Conservation (phyloP, 1,140 invertebrate species). For the Onthophagus taurus region DNA sequence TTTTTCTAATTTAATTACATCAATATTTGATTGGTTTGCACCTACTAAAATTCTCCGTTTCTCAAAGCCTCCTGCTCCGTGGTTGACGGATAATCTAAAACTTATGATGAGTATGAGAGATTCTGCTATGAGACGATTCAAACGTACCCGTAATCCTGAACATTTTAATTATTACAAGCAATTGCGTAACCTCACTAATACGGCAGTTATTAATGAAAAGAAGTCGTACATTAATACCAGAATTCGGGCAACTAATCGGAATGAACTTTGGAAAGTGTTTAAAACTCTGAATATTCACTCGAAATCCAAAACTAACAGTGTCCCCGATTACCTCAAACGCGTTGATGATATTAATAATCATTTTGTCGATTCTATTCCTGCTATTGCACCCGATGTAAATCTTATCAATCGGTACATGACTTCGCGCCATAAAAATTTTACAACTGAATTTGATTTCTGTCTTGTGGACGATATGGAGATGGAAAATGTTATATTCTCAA, state of each 20-base stretch:
- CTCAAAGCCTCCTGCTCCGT: not conserved
- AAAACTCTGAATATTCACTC: conserved; percentile 1
- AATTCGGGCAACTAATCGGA: not conserved
- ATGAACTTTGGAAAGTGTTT: not conserved
- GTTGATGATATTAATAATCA: too few species aligned
- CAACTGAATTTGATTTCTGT: too few species aligned
- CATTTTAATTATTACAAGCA: conserved; percentile 8
- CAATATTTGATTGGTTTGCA: conserved; percentile 5
- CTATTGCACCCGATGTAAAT: too few species aligned
- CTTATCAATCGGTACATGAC: too few species aligned
- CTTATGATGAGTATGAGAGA: conserved; percentile 1
- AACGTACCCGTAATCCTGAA: not conserved
- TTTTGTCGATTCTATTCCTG: too few species aligned
- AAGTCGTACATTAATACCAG: not conserved
- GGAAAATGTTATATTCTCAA: too few species aligned
- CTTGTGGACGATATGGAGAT: too few species aligned
- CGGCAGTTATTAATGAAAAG: conserved; percentile 1
- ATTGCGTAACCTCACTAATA: conserved; percentile 1
- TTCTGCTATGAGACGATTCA: not conserved
- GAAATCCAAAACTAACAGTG: too few species aligned
- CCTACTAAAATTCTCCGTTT: not conserved
- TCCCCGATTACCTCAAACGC: too few species aligned
- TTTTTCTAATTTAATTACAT: not conserved
- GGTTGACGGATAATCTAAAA: conserved; percentile 5
- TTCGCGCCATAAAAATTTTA: too few species aligned